Conservation (phyloP, 2,797 vertebrate genomes). For the Phrynocephalus vlangalii region DNA sequence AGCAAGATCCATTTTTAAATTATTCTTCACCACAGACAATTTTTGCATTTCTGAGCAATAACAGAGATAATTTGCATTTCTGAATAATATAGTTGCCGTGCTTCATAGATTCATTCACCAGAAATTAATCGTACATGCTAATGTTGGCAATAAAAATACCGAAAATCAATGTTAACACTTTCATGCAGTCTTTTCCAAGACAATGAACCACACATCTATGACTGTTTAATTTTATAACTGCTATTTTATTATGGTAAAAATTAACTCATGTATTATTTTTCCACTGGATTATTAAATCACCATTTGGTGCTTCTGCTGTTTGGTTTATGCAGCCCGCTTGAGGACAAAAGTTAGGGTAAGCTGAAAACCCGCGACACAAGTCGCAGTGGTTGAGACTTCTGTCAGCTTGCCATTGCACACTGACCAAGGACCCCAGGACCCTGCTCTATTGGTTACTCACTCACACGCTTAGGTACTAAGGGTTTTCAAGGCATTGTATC, state of each 20-base stretch:
- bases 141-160: background rate
- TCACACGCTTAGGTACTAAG: too few relatives aligned
- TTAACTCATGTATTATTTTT: constrained; percentile 29
- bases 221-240: constrained; percentile 39
- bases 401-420: too few relatives aligned
- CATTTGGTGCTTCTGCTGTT: background rate
- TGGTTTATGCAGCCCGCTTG: background rate
- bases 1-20: constrained; percentile 34
- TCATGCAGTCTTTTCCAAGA: constrained; percentile 25
- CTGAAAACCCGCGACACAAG: background rate
- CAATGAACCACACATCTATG: constrained; percentile 9
- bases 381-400: background rate
- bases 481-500: too few relatives aligned
- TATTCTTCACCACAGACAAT: constrained; percentile 26
- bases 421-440: too few relatives aligned
- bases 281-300: constrained; percentile 6
- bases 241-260: constrained; percentile 26
- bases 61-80: constrained; percentile 38
- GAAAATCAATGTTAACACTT: constrained; percentile 49
- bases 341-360: background rate
- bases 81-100: constrained; percentile 40
- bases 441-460: too few relatives aligned
- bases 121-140: constrained; percentile 27
- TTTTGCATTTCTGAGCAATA: too few relatives aligned
- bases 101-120: constrained; percentile 44